These are phyloP conservation scores for Astyanax mexicanus DNA, from an alignment of 2,797 vertebrate species.

Conservation along the genomic window DNA sequence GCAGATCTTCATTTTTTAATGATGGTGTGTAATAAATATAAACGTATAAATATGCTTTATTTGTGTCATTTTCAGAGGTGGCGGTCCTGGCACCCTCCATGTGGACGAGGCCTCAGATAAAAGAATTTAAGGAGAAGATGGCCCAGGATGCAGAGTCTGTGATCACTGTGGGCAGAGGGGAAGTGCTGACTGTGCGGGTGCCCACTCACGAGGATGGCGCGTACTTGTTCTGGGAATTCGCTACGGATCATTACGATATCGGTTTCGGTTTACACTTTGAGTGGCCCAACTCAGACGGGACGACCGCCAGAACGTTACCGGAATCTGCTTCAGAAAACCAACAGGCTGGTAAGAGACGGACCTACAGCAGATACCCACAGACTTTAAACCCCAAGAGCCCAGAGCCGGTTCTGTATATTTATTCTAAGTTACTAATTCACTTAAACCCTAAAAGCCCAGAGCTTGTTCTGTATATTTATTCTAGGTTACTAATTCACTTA, in stretches of 20 bases:
- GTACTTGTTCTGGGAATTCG: conserved; percentile 99
- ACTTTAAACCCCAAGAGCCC: too few relatives aligned
- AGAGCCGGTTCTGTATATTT: too few relatives aligned
- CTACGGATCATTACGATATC: conserved; percentile 98
- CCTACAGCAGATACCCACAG: too few relatives aligned
- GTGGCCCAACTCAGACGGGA: conserved; percentile 94
- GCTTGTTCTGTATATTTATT: too few relatives aligned
- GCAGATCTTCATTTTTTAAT: too few relatives aligned
- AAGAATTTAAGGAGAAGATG: conserved; percentile 98
- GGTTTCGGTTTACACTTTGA: conserved; percentile 98
- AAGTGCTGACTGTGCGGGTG: conserved; percentile 96
- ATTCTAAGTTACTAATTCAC: too few relatives aligned
- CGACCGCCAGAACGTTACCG: conserved; percentile 88
- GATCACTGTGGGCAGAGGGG: conserved; percentile 96
- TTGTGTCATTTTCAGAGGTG: conserved; percentile 13
- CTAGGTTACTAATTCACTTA: too few relatives aligned
- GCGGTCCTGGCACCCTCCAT: conserved; percentile 85
- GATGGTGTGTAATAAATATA: too few relatives aligned
- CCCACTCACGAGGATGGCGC: conserved; percentile 97
- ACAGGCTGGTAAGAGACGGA: conserved; percentile 87
- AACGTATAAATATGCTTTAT: too few relatives aligned
- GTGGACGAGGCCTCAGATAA: conserved; percentile 98
- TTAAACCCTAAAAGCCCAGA: too few relatives aligned
- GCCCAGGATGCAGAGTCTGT: conserved; percentile 95
- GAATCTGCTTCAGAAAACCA: conserved; percentile 63